phyloP scores from a whole-genome alignment of 1,140 invertebrate genomes.

The Armadillidium nasatum region DNA sequence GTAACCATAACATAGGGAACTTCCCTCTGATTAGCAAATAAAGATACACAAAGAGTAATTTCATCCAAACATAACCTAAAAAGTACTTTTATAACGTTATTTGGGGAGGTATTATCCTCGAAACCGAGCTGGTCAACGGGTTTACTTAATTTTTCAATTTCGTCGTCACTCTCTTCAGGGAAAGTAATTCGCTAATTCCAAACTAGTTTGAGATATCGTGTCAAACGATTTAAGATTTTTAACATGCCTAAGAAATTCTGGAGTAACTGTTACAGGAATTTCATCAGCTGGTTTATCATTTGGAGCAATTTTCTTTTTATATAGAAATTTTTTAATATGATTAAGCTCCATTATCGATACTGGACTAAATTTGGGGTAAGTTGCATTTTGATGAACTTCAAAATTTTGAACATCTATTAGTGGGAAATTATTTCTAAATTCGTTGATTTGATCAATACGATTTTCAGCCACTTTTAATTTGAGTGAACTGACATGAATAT shows the following conservation, averaged over 20 bases:
- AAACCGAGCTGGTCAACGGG: conserved; percentile 72
- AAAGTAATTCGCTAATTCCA: conserved; percentile 49
- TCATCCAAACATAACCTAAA: conserved; percentile 68
- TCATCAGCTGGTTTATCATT: conserved; percentile 21
- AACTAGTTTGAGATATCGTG: conserved; percentile 42
- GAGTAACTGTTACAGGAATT: conserved; percentile 21
- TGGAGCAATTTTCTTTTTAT: conserved; percentile 17
- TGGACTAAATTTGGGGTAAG: conserved; percentile 34
- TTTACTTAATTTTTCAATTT: conserved; percentile 66
- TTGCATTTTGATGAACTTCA: not conserved
- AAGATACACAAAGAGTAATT: conserved; percentile 49
- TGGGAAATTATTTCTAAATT: conserved; percentile 66
- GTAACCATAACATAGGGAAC: conserved; percentile 70
- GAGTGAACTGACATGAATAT: conserved; percentile 64
- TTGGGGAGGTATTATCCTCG: conserved; percentile 75
- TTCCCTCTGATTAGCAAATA: conserved; percentile 62
- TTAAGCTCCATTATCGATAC: conserved; percentile 45
- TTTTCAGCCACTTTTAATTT: conserved; percentile 75
- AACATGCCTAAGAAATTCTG: conserved; percentile 38
- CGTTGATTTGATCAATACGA: conserved; percentile 61
- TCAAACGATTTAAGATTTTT: conserved; percentile 36
- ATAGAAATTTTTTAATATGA: conserved; percentile 42
- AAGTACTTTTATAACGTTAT: conserved; percentile 66
- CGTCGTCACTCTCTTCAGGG: conserved; percentile 69
- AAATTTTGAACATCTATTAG: conserved; percentile 48